Conservation (phyloP, 2,113 vertebrate genomes). For the Phasianus colchicus region DNA sequence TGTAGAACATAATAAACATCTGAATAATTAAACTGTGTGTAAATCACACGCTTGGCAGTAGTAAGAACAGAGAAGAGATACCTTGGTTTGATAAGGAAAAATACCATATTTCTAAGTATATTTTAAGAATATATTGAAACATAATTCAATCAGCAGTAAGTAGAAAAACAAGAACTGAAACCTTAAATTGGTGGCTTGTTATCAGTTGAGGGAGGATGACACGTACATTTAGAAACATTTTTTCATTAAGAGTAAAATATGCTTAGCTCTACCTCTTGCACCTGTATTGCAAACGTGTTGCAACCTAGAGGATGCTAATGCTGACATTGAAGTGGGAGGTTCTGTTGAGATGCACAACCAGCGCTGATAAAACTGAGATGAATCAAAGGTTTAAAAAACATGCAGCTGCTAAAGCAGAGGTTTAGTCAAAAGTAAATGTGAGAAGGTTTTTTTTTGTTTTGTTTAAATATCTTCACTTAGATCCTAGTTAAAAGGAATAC, state of each 20-base stretch:
- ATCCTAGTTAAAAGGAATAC: not conserved
- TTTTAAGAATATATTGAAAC: constrained; percentile 51
- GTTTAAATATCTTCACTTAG: not conserved
- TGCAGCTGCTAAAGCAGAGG: not conserved
- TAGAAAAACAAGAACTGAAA: constrained; percentile 48
- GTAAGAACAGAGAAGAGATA: constrained; percentile 79
- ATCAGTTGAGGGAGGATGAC: constrained; percentile 32
- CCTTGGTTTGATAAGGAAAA: constrained; percentile 78
- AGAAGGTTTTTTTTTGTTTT: not conserved
- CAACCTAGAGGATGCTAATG: constrained; percentile 20
- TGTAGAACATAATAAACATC: constrained; percentile 92
- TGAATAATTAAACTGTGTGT: constrained; percentile 91
- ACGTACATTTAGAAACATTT: constrained; percentile 54
- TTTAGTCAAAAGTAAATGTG: not conserved
- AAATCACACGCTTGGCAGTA: constrained; percentile 86
- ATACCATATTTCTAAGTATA: constrained; percentile 52
- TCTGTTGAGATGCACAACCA: constrained; percentile 29
- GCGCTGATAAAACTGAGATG: constrained; percentile 29
- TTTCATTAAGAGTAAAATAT: constrained; percentile 57
- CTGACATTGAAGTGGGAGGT: constrained; percentile 14
- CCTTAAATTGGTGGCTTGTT: constrained; percentile 60
- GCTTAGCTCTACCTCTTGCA: constrained; percentile 25
- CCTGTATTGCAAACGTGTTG: constrained; percentile 7
- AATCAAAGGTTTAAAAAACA: constrained; percentile 8
- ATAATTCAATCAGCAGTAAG: constrained; percentile 60